A percentile compares a stretch with the other conserved stretches of the same genome.
Evolutionary conservation across 2,113 vertebrate genomes (phyloP).

Genomic region (Grantiella picta): DNA sequence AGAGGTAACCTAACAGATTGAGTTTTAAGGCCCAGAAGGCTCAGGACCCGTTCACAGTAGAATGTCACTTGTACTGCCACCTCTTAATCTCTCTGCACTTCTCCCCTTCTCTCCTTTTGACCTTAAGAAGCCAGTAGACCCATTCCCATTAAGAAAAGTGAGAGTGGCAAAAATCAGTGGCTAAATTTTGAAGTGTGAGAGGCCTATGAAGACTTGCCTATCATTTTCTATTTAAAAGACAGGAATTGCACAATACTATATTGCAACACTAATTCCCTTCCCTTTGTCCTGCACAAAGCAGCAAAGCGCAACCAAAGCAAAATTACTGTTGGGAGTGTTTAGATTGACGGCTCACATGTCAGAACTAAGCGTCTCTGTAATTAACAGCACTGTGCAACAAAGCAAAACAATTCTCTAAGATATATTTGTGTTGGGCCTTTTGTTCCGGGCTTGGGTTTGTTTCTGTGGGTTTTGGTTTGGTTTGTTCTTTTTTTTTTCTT

Average conservation of each 20-base stretch:
- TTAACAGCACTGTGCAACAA: background rate
- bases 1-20: background rate
- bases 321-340: background rate
- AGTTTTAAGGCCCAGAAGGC: background rate
- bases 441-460: background rate
- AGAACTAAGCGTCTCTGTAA: background rate
- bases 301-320: background rate
- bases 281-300: background rate
- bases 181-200: background rate
- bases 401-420: background rate
- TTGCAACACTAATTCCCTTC: background rate
- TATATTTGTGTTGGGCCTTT: background rate
- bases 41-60: background rate
- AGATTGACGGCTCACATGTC: background rate
- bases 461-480: background rate
- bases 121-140: background rate
- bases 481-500: background rate
- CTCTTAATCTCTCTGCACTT: background rate
- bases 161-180: background rate
- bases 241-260: conserved; percentile 12
- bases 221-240: conserved; percentile 17
- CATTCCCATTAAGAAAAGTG: background rate
- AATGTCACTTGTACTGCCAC: background rate
- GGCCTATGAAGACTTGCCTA: background rate
- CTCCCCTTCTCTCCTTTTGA: background rate